Conservation (phyloP, 2,113 vertebrate species). For the Ciconia maguari region DNA sequence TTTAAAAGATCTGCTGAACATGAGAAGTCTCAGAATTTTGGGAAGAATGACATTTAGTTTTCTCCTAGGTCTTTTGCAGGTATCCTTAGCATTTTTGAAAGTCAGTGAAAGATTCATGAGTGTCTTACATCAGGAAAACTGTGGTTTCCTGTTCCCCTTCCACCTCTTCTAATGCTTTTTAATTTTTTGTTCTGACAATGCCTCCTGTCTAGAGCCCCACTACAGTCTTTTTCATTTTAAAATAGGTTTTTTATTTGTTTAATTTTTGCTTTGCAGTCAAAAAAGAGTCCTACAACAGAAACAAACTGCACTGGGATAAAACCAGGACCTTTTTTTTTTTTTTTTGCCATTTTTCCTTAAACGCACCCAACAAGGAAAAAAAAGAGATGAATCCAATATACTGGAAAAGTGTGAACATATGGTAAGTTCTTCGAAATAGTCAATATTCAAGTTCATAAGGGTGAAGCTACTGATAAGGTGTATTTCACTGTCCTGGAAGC, state of each 20-base stretch:
- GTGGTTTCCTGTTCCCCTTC: neutral
- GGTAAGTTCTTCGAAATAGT: neutral
- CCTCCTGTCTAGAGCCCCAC: neutral
- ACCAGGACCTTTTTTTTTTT: too few relatives aligned
- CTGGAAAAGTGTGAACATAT: neutral
- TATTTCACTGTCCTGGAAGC: neutral
- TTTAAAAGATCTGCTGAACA: neutral
- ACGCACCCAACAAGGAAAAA: neutral
- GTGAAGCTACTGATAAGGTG: rapidly evolving
- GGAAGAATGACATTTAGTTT: neutral
- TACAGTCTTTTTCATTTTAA: neutral
- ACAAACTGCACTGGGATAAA: neutral
- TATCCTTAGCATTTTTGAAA: neutral
- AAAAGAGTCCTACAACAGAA: neutral
- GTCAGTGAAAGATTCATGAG: neutral
- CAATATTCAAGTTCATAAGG: neutral
- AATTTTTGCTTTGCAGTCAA: neutral
- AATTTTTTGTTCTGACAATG: neutral
- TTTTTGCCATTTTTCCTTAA: neutral
- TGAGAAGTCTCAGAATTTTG: neutral
- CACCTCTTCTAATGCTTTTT: neutral
- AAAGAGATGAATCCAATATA: neutral
- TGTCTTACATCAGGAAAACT: neutral
- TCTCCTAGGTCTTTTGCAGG: neutral
- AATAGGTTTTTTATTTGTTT: neutral